Evolutionary conservation across 2,113 vertebrate species (phyloP).

Genomic region (Osmerus mordax): DNA sequence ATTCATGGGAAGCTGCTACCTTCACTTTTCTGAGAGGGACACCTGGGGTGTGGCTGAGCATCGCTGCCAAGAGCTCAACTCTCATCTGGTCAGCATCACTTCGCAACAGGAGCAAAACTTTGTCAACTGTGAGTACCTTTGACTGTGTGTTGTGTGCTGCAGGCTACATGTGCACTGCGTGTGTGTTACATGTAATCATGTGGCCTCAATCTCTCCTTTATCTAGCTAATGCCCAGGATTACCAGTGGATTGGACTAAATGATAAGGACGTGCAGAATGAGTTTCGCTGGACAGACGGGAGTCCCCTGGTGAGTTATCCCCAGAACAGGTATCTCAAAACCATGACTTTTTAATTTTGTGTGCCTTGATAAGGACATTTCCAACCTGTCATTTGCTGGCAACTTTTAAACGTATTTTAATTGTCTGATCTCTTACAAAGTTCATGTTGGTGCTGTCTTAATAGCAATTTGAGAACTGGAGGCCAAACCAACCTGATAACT

Average conservation of each 20-base stretch:
- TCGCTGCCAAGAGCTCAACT: conserved; percentile 78
- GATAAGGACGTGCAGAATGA: conserved; percentile 85
- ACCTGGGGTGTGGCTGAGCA: conserved; percentile 89
- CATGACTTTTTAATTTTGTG: neutral
- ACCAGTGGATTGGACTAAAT: conserved; percentile 95
- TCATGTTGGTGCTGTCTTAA: neutral
- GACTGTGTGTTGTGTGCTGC: neutral
- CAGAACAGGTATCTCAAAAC: neutral
- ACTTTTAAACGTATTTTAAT: no score
- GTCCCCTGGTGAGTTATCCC: conserved; percentile 78
- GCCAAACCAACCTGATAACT: conserved; percentile 90
- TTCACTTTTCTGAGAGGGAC: conserved; percentile 79
- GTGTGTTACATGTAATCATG: neutral
- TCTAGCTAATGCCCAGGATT: conserved; percentile 83
- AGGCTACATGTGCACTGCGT: neutral
- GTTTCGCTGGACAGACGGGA: conserved; percentile 91
- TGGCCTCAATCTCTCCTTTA: neutral
- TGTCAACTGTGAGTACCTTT: conserved; percentile 84
- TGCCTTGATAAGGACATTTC: neutral
- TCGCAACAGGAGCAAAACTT: conserved; percentile 91
- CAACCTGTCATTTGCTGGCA: no score
- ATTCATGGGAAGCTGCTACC: conserved; percentile 91
- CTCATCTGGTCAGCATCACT: conserved; percentile 89
- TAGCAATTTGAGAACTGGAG: conserved; percentile 92
- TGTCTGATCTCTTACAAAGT: neutral